Evolutionary conservation across 1,140 invertebrate species (phyloP).

Genomic region (Pinna nobilis): DNA sequence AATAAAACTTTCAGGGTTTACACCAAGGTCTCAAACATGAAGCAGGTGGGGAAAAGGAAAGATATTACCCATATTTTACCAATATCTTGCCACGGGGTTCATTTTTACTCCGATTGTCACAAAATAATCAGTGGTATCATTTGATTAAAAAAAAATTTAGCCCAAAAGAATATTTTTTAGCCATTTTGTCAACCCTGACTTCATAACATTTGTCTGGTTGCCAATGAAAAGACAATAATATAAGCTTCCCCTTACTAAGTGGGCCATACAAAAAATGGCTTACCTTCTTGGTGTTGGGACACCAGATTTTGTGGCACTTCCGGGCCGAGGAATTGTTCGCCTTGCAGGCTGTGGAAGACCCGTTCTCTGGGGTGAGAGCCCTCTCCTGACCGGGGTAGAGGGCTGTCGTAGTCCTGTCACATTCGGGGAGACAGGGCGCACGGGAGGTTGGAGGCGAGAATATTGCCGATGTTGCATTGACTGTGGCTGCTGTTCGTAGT

Average conservation of each 20-base stretch:
- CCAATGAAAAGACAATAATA: background rate
- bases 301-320: slow-evolving; percentile 33
- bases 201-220: background rate
- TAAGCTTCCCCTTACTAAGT: background rate
- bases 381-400: slow-evolving; percentile 29
- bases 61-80: too few relatives aligned
- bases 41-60: too few relatives aligned
- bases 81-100: too few relatives aligned
- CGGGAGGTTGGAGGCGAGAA: slow-evolving; percentile 49
- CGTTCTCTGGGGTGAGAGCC: slow-evolving; percentile 52
- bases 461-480: slow-evolving; percentile 44
- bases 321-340: slow-evolving; percentile 53
- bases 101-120: too few relatives aligned
- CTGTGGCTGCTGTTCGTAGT: slow-evolving; percentile 36
- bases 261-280: background rate
- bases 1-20: too few relatives aligned
- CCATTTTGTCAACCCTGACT: background rate
- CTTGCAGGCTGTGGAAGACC: slow-evolving; percentile 55
- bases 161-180: too few relatives aligned
- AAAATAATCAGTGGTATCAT: background rate
- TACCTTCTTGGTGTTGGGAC: slow-evolving; percentile 59
- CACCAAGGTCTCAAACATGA: background rate
- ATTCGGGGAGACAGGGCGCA: slow-evolving; percentile 51
- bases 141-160: background rate
- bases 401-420: slow-evolving; percentile 51